Evolutionary conservation across 2,888 invertebrate species (phyloP).

Genomic region (Erebia epiphron): DNA sequence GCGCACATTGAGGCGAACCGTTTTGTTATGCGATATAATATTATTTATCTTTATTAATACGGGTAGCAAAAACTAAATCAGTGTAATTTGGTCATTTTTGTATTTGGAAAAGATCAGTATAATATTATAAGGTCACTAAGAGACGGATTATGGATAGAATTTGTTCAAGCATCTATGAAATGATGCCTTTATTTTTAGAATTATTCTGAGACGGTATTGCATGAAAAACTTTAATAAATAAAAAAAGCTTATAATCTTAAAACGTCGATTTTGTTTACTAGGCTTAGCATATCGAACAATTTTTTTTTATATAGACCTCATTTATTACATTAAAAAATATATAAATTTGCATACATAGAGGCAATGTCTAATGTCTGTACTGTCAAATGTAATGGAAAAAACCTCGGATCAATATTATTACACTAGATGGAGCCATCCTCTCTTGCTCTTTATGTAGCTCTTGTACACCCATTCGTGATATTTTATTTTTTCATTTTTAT

Average conservation of each 20-base stretch:
- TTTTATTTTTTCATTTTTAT: no score
- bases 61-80: not conserved
- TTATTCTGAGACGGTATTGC: conserved; percentile 34
- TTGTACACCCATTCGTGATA: no score
- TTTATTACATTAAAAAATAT: no score
- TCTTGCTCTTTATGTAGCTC: no score
- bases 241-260: not conserved
- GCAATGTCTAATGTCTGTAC: no score
- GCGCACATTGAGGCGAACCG: not conserved
- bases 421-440: no score
- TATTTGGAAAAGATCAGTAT: conserved; percentile 32
- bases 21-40: not conserved
- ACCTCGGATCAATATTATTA: no score
- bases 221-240: conserved; percentile 18
- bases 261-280: not conserved
- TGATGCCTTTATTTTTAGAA: conserved; percentile 32
- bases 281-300: not conserved
- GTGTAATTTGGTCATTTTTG: conserved; percentile 2
- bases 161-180: conserved; percentile 28
- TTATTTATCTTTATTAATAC: not conserved
- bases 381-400: no score
- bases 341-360: no score
- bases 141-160: conserved; percentile 39
- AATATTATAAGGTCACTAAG: conserved; percentile 42
- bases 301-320: not conserved